These are phyloP conservation scores for Sapajus apella DNA, from an alignment of 2,113 vertebrate genomes.

Conservation along the genomic window DNA sequence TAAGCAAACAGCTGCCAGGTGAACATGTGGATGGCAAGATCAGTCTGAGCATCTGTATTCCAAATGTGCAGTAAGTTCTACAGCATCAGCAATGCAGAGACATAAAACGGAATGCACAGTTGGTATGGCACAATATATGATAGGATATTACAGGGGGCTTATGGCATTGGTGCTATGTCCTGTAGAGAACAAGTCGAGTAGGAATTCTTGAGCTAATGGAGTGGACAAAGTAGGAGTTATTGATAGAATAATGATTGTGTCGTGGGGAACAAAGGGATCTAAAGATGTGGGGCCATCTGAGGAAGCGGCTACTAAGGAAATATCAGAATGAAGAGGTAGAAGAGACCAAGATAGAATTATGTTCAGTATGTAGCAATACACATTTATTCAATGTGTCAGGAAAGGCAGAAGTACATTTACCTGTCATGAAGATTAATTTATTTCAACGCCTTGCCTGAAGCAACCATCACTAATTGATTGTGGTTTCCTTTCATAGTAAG, in stretches of 20 bases:
- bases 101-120: rapidly evolving
- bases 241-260: not conserved
- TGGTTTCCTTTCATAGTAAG: not conserved
- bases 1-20: not conserved
- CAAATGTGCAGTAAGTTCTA: not conserved
- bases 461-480: not conserved
- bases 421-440: not conserved
- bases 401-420: too few species aligned
- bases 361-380: not conserved
- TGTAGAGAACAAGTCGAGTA: too few species aligned
- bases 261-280: not conserved
- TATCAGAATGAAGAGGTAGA: not conserved
- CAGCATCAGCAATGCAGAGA: rapidly evolving
- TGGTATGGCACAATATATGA: rapidly evolving
- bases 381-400: not conserved
- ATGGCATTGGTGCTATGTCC: rapidly evolving
- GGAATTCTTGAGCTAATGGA: not conserved
- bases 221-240: too few species aligned
- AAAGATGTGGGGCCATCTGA: too few species aligned
- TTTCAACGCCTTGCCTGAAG: not conserved
- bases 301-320: not conserved
- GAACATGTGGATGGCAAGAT: not conserved
- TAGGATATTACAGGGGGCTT: not conserved
- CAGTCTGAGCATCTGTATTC: rapidly evolving
- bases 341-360: not conserved